These are phyloP conservation scores for Aplodontia rufa DNA, from an alignment of 2,113 vertebrate genomes.

Conservation along the genomic window DNA sequence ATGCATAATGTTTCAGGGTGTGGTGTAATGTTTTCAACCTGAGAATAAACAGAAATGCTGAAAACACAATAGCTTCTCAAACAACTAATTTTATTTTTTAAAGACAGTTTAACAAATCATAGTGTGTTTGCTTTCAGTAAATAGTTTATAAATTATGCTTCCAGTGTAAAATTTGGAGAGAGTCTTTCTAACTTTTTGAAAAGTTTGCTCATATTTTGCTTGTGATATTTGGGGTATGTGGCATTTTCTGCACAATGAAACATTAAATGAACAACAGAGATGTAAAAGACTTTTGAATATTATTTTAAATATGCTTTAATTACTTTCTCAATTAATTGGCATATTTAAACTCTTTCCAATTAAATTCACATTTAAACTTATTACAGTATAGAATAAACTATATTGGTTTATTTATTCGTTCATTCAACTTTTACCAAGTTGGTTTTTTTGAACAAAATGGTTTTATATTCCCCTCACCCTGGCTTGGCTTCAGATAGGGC, in stretches of 20 bases:
- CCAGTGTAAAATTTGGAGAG: background rate
- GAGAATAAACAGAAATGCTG: slow-evolving; percentile 54
- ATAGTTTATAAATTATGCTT: background rate
- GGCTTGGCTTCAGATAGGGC: background rate
- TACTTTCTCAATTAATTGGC: background rate
- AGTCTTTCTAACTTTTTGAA: background rate
- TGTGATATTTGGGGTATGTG: background rate
- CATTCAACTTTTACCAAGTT: background rate
- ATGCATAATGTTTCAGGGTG: slow-evolving; percentile 30
- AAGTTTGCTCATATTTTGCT: background rate
- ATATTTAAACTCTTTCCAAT: background rate
- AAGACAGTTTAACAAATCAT: slow-evolving; percentile 20
- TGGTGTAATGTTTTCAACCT: slow-evolving; percentile 26
- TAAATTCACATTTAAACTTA: background rate
- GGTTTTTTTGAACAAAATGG: background rate
- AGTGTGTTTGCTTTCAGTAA: background rate
- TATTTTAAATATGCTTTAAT: slow-evolving; percentile 33
- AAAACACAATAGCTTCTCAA: slow-evolving; percentile 28
- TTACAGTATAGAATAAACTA: background rate
- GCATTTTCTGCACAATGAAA: background rate
- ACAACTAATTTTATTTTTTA: background rate
- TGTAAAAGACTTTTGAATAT: background rate
- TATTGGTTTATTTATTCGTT: background rate
- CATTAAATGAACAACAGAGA: background rate
- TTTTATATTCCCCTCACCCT: background rate